These are phyloP conservation scores for Amblyopsis rosae DNA, from an alignment of 2,113 vertebrate genomes.

Conservation along the genomic window DNA sequence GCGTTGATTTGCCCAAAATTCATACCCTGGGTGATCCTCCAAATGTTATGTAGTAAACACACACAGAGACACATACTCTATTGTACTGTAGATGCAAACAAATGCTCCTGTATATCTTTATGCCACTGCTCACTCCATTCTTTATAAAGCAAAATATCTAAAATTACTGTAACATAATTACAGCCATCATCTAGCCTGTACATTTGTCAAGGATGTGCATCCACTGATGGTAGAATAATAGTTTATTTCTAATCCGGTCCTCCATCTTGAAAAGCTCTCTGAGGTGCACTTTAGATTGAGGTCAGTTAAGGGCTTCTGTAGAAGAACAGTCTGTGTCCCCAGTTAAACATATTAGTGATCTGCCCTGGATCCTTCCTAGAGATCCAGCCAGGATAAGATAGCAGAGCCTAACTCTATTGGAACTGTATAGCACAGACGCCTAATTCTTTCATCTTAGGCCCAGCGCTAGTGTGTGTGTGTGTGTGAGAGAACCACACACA, in stretches of 20 bases:
- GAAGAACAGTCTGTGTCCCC: slow-evolving; percentile 34
- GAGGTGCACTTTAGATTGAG: slow-evolving; percentile 57
- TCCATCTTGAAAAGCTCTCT: slow-evolving; percentile 57
- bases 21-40: no score
- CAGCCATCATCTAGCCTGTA: background rate
- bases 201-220: slow-evolving; percentile 25
- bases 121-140: background rate
- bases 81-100: slow-evolving; percentile 2
- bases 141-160: background rate
- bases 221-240: slow-evolving; percentile 21
- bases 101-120: background rate
- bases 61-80: no score
- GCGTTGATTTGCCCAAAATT: no score
- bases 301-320: slow-evolving; percentile 53
- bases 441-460: no score
- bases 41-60: no score
- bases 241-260: slow-evolving; percentile 35
- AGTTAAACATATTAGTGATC: slow-evolving; percentile 49
- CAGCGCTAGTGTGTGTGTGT: slow-evolving; percentile 24
- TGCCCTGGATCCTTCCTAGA: slow-evolving; percentile 21
- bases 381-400: slow-evolving; percentile 39
- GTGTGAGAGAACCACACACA: background rate
- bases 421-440: slow-evolving; percentile 1
- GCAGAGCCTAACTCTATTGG: slow-evolving; percentile 33
- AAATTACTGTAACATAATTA: background rate